A percentile compares a stretch with the other conserved stretches of the same genome.
These are phyloP conservation scores for Euglossa dilemma DNA, from an alignment of 1,140 invertebrate genomes.

Conservation along the genomic window DNA sequence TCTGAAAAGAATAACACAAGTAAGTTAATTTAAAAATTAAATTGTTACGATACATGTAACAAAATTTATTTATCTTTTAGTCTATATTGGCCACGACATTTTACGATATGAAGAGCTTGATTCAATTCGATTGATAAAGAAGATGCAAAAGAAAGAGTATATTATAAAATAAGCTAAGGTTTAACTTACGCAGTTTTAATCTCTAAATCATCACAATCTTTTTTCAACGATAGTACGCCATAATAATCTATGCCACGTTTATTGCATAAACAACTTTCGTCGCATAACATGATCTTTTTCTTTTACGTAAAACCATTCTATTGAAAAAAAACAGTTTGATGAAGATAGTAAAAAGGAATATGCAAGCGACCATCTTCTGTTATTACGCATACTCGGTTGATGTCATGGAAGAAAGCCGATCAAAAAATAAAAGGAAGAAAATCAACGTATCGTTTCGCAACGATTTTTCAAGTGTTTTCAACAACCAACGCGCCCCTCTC, in stretches of 20 bases:
- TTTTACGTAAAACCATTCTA: background rate
- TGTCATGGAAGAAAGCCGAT: background rate
- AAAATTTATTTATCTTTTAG: background rate
- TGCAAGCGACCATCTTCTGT: constrained; percentile 25
- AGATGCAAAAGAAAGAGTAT: background rate
- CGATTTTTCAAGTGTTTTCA: constrained; percentile 61
- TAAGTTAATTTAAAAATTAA: background rate
- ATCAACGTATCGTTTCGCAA: constrained; percentile 53
- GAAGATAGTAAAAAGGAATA: too few species aligned
- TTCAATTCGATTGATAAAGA: background rate
- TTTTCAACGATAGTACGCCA: constrained; percentile 87
- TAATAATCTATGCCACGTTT: constrained; percentile 89
- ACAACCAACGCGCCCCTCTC: constrained; percentile 49
- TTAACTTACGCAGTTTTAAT: constrained; percentile 88
- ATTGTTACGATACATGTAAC: background rate
- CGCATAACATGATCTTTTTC: background rate
- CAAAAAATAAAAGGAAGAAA: constrained; percentile 24
- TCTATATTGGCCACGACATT: background rate
- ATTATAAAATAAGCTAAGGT: background rate
- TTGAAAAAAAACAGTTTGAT: background rate
- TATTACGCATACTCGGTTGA: background rate
- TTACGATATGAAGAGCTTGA: background rate
- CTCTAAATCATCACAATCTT: constrained; percentile 86
- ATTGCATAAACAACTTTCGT: constrained; percentile 6
- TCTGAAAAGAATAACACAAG: constrained; percentile 55